Evolutionary conservation across 1,140 invertebrate species (phyloP).

Genomic region (Nylanderia fulva): DNA sequence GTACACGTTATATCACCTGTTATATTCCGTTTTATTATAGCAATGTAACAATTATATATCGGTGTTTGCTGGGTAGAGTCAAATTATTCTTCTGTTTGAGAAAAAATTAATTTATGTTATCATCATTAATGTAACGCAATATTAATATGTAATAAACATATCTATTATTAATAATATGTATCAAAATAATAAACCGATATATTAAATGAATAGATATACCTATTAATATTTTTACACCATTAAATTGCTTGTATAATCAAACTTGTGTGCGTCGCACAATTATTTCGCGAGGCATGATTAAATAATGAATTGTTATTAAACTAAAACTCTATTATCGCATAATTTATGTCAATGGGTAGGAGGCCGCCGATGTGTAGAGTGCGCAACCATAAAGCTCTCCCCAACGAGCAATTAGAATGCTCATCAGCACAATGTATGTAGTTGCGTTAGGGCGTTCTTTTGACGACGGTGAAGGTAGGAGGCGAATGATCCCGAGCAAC

Average conservation of each 20-base stretch:
- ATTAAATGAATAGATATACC: no score
- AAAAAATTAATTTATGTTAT: background rate
- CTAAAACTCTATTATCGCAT: background rate
- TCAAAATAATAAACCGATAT: no score
- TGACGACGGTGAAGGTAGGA: constrained; percentile 9
- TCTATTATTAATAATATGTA: no score
- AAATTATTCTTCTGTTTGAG: no score
- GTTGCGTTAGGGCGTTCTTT: constrained; percentile 21
- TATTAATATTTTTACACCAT: background rate
- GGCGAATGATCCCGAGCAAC: constrained; percentile 29
- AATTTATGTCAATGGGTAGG: background rate
- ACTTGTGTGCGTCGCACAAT: background rate
- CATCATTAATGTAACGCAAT: background rate
- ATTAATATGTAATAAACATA: no score
- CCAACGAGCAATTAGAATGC: constrained; percentile 34
- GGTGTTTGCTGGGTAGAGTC: no score
- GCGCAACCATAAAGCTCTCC: background rate
- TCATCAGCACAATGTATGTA: constrained; percentile 32
- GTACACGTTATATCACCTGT: no score
- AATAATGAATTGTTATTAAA: background rate
- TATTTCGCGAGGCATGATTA: background rate
- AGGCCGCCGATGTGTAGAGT: background rate
- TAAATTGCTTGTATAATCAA: background rate
- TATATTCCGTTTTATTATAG: no score
- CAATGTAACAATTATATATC: no score